Base-by-base conservation (phyloP, 1,140 invertebrate genomes). In the Bombus polaris region DNA sequence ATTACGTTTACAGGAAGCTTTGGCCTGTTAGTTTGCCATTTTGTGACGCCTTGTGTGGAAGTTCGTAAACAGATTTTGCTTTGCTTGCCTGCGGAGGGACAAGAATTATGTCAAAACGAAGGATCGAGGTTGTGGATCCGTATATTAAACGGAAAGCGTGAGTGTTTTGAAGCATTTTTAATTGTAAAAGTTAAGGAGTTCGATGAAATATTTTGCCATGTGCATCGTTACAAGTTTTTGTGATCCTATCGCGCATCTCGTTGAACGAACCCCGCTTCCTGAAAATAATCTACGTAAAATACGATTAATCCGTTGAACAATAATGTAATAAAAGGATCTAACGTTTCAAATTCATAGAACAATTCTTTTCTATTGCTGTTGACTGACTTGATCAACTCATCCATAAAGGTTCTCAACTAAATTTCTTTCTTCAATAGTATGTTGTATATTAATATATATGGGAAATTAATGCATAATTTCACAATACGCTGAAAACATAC, bases 81-180 rank as follows among this genome's bases (percentile, higher is more conserved):
- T 85, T 84, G 65, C 73, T 89, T 85, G 80, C 73, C 57, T 70
- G 72, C 83, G 81, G 66, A 81, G 79, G 53, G 86, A 87, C 66
- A 86, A 88, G 81, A 85, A 92, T 87, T 77, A 98, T 98, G 97
- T 98, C 97, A 35, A 98, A 98, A 93, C 96, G 97, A 88, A 96
- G 97, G 92, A 98, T 98, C 91, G 97, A 98, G 95, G 97, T 98
- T 44, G 96, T 97, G 88, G 97, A 98, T 93, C 97, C 97, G 8
- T 98, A 97, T 93, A 95, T 97, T 79, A 98, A 98, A 92, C 96
- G 97, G 92, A 97, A 97, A 95, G 95, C 96, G 97, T 98, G 93
- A 96, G 96, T 95, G 79, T 66, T 81, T 53, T 28, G 57, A 15
- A 53, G 10, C 44, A 35, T 86, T 78, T 79, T 57, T 18, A 79